Percentiles rank a stretch among this genome's conserved stretches.
These are phyloP conservation scores for Suncus etruscus DNA, from an alignment of 2,113 vertebrate genomes.

Conservation along the genomic window DNA sequence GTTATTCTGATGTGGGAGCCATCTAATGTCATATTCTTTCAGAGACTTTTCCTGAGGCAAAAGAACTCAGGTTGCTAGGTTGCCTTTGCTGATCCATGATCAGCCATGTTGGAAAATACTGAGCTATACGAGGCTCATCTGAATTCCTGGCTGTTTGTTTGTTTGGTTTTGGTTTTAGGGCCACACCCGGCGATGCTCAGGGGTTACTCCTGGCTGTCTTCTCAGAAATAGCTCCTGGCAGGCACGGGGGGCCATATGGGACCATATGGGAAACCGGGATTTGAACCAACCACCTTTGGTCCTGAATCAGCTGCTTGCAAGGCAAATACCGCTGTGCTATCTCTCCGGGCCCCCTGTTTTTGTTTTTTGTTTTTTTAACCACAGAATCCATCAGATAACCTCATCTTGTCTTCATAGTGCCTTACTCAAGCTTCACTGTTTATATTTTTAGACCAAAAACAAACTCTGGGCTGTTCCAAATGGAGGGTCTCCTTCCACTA, in stretches of 20 bases:
- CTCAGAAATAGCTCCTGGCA: too few relatives aligned
- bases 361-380: background rate
- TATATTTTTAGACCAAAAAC: background rate
- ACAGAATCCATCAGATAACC: background rate
- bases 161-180: too few relatives aligned
- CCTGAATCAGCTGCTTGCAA: too few relatives aligned
- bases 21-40: background rate
- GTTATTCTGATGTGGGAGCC: background rate
- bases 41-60: constrained; percentile 2
- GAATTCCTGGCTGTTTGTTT: background rate
- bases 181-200: too few relatives aligned
- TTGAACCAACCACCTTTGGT: too few relatives aligned
- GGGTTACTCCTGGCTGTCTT: too few relatives aligned
- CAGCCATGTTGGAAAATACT: background rate
- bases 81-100: background rate
- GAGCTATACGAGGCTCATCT: background rate
- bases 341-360: too few relatives aligned
- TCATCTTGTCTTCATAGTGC: background rate
- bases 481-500: constrained; percentile 1
- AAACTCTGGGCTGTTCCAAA: background rate
- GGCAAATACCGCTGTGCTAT: too few relatives aligned
- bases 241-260: too few relatives aligned
- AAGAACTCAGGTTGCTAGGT: background rate
- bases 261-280: too few relatives aligned
- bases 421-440: constrained; percentile 6